These are phyloP conservation scores for Chelonoidis abingdonii DNA, from an alignment of 2,113 vertebrate genomes.

Conservation along the genomic window DNA sequence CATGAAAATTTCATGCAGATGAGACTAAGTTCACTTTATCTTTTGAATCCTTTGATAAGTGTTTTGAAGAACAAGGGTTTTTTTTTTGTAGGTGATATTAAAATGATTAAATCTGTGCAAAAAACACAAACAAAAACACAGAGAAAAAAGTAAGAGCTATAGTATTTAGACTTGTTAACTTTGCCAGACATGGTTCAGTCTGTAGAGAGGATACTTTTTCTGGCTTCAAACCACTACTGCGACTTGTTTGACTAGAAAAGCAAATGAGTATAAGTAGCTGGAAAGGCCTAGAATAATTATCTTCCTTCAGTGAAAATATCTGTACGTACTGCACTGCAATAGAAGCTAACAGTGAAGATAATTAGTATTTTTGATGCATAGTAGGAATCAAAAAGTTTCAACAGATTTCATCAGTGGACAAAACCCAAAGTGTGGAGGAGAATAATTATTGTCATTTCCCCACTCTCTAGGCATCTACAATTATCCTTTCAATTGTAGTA, in stretches of 20 bases:
- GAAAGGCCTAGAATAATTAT: neutral
- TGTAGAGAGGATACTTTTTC: neutral
- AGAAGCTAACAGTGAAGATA: neutral
- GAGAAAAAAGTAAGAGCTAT: neutral
- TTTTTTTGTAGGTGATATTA: neutral
- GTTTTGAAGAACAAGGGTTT: neutral
- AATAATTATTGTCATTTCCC: constrained; percentile 47
- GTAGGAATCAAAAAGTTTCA: constrained; percentile 38
- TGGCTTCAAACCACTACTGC: neutral
- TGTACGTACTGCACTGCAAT: neutral
- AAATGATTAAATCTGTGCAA: neutral
- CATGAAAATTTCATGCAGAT: neutral
- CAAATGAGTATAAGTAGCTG: neutral
- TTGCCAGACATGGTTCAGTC: neutral
- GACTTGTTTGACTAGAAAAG: neutral
- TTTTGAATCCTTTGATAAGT: neutral
- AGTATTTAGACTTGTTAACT: neutral
- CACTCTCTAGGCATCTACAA: constrained; percentile 4
- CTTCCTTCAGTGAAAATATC: constrained; percentile 5
- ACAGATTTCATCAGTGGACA: constrained; percentile 16
- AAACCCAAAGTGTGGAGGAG: constrained; percentile 19
- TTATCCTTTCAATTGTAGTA: constrained; percentile 26
- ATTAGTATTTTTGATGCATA: neutral
- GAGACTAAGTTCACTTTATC: neutral
- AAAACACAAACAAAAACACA: neutral